A percentile compares a stretch with the other conserved stretches of the same genome.
Conservation (phyloP, 23 tunicate genomes). For the Diplosoma virens region DNA sequence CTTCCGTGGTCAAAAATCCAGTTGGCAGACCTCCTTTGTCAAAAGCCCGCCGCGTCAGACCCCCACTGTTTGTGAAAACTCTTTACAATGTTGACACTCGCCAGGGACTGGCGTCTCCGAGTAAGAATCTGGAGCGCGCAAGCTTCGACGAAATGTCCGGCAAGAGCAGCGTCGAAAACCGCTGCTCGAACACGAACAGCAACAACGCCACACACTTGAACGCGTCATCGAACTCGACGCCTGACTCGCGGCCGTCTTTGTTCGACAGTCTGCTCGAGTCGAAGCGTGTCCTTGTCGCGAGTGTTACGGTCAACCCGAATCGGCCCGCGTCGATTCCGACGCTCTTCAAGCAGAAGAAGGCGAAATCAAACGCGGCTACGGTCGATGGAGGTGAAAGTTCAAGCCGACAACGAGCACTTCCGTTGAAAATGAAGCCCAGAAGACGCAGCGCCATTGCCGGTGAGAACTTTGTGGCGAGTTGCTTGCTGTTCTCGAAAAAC, state of each 20-base stretch:
- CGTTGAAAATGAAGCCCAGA: slow-evolving; percentile 26
- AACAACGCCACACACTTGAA: slow-evolving; percentile 3
- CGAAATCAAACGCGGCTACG: neutral
- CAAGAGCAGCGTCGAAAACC: too few relatives aligned
- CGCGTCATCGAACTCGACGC: neutral
- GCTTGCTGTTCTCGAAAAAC: slow-evolving; percentile 39
- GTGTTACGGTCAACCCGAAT: slow-evolving; percentile 45
- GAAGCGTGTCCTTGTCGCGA: slow-evolving; percentile 46
- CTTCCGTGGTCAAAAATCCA: too few relatives aligned
- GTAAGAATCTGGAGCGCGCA: too few relatives aligned
- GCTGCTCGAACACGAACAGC: neutral
- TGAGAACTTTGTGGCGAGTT: slow-evolving; percentile 73
- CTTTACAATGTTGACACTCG: too few relatives aligned
- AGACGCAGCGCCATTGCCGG: slow-evolving; percentile 80
- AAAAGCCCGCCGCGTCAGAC: too few relatives aligned
- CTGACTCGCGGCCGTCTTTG: neutral
- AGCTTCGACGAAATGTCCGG: too few relatives aligned
- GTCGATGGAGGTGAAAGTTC: neutral
- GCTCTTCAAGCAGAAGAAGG: neutral
- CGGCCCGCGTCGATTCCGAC: neutral
- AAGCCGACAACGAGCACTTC: neutral
- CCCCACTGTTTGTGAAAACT: too few relatives aligned
- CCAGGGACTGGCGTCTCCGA: too few relatives aligned
- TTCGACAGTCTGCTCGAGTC: slow-evolving; percentile 30
- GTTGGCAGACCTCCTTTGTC: too few relatives aligned